Evolutionary conservation across 2,888 invertebrate genomes (phyloP).

Genomic region (Sussaba pulchella): DNA sequence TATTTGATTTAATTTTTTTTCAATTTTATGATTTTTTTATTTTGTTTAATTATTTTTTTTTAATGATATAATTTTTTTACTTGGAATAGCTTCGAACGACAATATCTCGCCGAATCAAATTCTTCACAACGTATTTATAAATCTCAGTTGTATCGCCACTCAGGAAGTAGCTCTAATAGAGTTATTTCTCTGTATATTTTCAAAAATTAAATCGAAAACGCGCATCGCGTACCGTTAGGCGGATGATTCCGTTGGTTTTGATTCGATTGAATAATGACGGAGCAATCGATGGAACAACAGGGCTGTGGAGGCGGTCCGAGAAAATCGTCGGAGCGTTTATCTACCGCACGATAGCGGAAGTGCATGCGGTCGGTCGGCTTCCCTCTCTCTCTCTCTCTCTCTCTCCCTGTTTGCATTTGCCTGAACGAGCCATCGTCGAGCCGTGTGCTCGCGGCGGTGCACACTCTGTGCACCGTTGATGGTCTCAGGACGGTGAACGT

Average conservation of each 20-base stretch:
- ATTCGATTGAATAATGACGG: slow-evolving; percentile 43
- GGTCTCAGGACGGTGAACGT: slow-evolving; percentile 39
- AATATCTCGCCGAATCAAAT: no score
- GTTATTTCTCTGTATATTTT: no score
- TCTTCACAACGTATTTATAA: no score
- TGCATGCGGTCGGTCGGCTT: slow-evolving; percentile 43
- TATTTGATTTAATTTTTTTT: no score
- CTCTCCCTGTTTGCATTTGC: slow-evolving; percentile 52
- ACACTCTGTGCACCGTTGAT: neutral
- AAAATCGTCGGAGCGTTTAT: slow-evolving; percentile 63
- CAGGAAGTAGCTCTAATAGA: no score
- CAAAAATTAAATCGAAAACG: neutral
- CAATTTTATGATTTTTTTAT: no score
- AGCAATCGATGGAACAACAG: slow-evolving; percentile 43
- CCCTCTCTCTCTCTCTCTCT: slow-evolving; percentile 26
- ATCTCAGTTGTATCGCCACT: no score
- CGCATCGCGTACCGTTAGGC: neutral
- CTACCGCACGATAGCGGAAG: slow-evolving; percentile 58
- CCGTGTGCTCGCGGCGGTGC: slow-evolving; percentile 42
- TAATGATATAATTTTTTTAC: no score
- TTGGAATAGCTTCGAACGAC: no score
- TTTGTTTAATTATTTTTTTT: no score
- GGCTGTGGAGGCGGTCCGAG: slow-evolving; percentile 44
- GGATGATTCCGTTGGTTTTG: slow-evolving; percentile 1
- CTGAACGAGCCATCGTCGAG: slow-evolving; percentile 43